Evolutionary conservation across 2,797 vertebrate species (phyloP).

Genomic region (Aphelocoma californica): DNA sequence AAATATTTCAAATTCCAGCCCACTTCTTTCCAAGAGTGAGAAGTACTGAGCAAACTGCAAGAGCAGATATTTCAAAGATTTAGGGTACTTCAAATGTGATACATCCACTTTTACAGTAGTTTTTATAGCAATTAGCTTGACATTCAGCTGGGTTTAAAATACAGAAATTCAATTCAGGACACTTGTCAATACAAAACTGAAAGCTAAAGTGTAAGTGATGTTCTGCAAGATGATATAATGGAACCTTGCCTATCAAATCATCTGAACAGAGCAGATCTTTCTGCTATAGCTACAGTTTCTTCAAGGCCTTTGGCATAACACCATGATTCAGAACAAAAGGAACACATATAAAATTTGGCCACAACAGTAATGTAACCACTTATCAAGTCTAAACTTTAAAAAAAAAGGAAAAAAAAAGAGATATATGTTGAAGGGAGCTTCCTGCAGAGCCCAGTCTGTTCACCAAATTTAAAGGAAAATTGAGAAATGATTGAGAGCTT

Average conservation of each 20-base stretch:
- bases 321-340: not conserved
- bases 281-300: not conserved
- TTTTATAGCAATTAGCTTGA: not conserved
- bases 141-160: not conserved
- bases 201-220: not conserved
- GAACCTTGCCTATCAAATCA: not conserved
- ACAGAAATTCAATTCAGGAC: not conserved
- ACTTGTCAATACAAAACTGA: not conserved
- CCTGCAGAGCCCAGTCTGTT: not conserved
- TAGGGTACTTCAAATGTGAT: not conserved
- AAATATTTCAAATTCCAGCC: not conserved
- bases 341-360: not conserved
- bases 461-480: not conserved
- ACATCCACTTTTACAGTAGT: not conserved
- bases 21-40: not conserved
- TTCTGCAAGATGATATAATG: not conserved
- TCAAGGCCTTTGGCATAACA: not conserved
- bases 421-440: not conserved
- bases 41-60: not conserved
- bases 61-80: not conserved
- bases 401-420: fast-evolving
- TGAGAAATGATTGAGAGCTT: not conserved
- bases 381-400: not conserved
- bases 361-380: not conserved
- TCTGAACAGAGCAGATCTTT: not conserved